Percentiles rank a stretch among this genome's conserved stretches.
phyloP scores from a whole-genome alignment of 2,888 invertebrate genomes.

The Epinotia brunnichana region DNA sequence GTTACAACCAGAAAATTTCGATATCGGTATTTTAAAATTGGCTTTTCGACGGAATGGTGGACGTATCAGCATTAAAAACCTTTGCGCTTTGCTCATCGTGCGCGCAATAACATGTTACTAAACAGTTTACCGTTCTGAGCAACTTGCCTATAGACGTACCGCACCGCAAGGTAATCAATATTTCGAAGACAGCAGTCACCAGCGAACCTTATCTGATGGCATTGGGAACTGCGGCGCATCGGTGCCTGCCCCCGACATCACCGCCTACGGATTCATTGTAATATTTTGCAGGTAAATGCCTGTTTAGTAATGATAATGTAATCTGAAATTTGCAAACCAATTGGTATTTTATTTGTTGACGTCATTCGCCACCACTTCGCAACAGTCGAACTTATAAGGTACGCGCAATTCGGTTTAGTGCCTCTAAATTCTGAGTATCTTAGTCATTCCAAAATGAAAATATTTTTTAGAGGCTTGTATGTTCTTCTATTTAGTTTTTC shows the following conservation, averaged over 20 bases:
- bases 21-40: slow-evolving; percentile 18
- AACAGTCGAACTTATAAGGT: background rate
- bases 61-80: slow-evolving; percentile 7
- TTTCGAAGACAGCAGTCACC: slow-evolving; percentile 62
- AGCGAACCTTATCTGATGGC: slow-evolving; percentile 66
- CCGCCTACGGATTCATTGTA: slow-evolving; percentile 61
- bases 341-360: slow-evolving; percentile 32
- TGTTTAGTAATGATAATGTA: slow-evolving; percentile 39
- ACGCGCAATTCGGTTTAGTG: slow-evolving; percentile 9
- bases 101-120: slow-evolving; percentile 27
- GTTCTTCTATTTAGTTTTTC: background rate
- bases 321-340: slow-evolving; percentile 36
- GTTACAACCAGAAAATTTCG: slow-evolving; percentile 25
- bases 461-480: background rate
- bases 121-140: slow-evolving; percentile 6
- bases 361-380: slow-evolving; percentile 19
- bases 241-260: slow-evolving; percentile 72
- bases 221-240: slow-evolving; percentile 66
- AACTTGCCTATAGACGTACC: slow-evolving; percentile 46
- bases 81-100: slow-evolving; percentile 14
- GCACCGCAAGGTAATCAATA: slow-evolving; percentile 64
- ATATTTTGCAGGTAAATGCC: slow-evolving; percentile 55
- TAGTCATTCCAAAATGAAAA: background rate
- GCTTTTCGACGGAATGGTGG: slow-evolving; percentile 22
- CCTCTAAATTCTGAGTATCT: background rate